Evolutionary conservation across 30 jellyfish, hydroid and myxozoan species (phyloP), one percentile per base, ranked within the genome.

Genomic region (Haliclystus octoradiatus): DNA sequence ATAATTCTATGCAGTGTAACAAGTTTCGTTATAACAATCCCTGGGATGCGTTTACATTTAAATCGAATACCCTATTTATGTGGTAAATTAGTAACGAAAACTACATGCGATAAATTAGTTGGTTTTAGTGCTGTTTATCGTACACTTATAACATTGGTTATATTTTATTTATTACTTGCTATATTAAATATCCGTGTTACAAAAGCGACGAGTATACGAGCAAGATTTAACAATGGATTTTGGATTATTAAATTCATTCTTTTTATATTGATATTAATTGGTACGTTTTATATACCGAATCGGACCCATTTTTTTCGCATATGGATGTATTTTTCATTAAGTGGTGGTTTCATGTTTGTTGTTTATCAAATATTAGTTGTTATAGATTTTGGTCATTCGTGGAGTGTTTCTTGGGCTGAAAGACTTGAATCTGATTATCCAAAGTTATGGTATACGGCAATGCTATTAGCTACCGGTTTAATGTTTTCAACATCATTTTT

Each of bases 361-460:
- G 50, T 89, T 80, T 89, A 84, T 34, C 98, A 82, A 49, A 82
- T 89, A n/a, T 68, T 89, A 30, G 61, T 89, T n/a, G 73, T 89
- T 24, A 89, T 89, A 23, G 98, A 89, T 70, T 89, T 89, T 65
- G 98, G 98, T 1, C 95, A 89, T 62, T 89, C 98, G 47, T 89
- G 98, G 98, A 84, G 96, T 33, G 65, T 89, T 12, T 69, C 95
- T 7, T 89, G 98, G 98, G 98, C 98, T 2, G 98, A 89, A 52
- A 81, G 66, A 68, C 78, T 89, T 60, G 98, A 89, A 66, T 71
- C 93, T 14, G 85, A 82, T 40, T 46, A 77, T 66, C 61, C 98
- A 13, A 89, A 82, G 62, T 65, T 82, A 14, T 89, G 98, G 98
- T 89, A 89, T 65, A 32, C 76, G 7, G 95, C 98, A 14, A 89